Percentiles rank a stretch among this genome's conserved stretches.
Conservation (phyloP, 2,888 invertebrate species). For the Spilarctia lutea region DNA sequence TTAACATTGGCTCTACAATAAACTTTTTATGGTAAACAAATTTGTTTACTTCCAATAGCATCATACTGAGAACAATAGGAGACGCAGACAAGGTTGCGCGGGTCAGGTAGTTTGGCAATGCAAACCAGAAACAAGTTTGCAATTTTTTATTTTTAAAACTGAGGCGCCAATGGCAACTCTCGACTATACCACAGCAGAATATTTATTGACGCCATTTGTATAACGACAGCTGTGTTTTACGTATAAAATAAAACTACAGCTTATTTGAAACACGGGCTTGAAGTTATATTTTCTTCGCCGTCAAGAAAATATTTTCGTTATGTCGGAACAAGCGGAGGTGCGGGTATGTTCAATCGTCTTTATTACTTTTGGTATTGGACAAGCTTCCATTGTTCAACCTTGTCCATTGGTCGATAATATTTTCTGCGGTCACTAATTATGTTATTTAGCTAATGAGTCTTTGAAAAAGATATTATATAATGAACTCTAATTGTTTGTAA, state of each 20-base stretch:
- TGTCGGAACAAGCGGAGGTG: conserved; percentile 72
- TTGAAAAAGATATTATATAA: neutral
- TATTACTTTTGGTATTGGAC: conserved; percentile 26
- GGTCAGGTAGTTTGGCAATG: neutral
- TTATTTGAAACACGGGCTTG: conserved; percentile 12
- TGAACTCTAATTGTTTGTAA: neutral
- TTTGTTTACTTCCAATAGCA: too few species aligned
- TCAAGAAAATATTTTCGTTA: conserved; percentile 43
- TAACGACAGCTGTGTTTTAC: conserved; percentile 49
- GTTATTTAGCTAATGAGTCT: neutral
- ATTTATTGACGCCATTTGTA: conserved; percentile 48
- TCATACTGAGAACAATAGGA: too few species aligned
- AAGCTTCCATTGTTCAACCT: conserved; percentile 74
- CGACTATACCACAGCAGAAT: neutral
- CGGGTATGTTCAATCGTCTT: conserved; percentile 65
- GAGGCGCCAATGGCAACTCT: conserved; percentile 4
- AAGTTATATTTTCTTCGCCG: conserved; percentile 31
- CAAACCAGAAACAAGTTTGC: neutral
- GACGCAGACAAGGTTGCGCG: too few species aligned
- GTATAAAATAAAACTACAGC: conserved; percentile 21
- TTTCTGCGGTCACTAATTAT: conserved; percentile 18
- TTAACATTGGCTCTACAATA: too few species aligned
- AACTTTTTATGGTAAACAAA: too few species aligned
- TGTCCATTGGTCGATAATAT: conserved; percentile 68
- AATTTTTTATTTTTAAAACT: neutral